These are phyloP conservation scores for Apis florea DNA, from an alignment of 1,140 invertebrate genomes.

Conservation along the genomic window DNA sequence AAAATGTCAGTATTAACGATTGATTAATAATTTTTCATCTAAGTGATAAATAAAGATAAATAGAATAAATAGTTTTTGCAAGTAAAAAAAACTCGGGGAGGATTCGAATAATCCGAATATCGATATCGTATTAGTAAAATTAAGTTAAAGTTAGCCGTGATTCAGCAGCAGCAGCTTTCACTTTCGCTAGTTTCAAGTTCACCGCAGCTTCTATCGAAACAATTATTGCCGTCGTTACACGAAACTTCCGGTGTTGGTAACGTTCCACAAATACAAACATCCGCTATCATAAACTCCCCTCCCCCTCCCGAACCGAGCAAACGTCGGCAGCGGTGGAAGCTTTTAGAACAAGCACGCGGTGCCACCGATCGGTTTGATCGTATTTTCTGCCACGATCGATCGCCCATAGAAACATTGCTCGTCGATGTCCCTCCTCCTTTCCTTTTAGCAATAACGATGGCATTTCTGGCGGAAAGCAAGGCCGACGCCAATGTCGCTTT, in stretches of 20 bases:
- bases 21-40: too few species aligned
- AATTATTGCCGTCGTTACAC: slow-evolving; percentile 32
- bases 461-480: slow-evolving; percentile 43
- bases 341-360: slow-evolving; percentile 44
- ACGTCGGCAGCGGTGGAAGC: slow-evolving; percentile 37
- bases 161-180: background rate
- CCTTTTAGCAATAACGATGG: slow-evolving; percentile 43
- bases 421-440: slow-evolving; percentile 42
- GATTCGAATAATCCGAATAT: background rate
- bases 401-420: slow-evolving; percentile 42
- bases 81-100: too few species aligned
- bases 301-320: slow-evolving; percentile 17
- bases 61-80: too few species aligned
- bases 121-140: background rate
- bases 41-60: too few species aligned
- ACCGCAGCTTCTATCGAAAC: slow-evolving; percentile 7
- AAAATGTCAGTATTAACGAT: too few species aligned
- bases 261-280: slow-evolving; percentile 28
- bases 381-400: slow-evolving; percentile 53
- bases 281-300: slow-evolving; percentile 46
- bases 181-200: background rate
- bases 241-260: slow-evolving; percentile 35
- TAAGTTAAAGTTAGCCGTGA: background rate
- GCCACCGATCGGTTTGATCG: slow-evolving; percentile 54
- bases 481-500: slow-evolving; percentile 40